Percentiles rank a stretch among this genome's conserved stretches.
These are phyloP conservation scores for Oryzias celebensis DNA, from an alignment of 2,113 vertebrate genomes.

Conservation along the genomic window DNA sequence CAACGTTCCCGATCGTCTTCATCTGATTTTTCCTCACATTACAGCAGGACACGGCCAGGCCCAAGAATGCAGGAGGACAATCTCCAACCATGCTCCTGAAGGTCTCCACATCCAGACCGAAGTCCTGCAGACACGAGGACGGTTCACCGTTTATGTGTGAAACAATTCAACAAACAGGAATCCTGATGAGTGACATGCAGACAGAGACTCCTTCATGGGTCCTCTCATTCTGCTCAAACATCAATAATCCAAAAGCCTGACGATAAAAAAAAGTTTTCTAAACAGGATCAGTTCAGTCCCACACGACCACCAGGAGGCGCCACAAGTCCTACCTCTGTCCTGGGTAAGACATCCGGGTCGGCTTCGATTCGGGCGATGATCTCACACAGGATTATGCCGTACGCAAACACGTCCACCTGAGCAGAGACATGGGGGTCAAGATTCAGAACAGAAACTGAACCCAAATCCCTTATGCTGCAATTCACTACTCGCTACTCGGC, in stretches of 20 bases:
- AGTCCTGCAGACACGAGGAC: conserved; percentile 78
- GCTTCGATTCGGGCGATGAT: conserved; percentile 91
- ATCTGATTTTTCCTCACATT: conserved; percentile 74
- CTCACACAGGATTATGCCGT: conserved; percentile 93
- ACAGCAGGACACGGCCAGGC: conserved; percentile 90
- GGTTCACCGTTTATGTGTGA: neutral
- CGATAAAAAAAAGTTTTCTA: too few relatives aligned
- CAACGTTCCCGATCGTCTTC: neutral
- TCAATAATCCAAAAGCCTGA: too few relatives aligned
- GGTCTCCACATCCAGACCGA: conserved; percentile 86
- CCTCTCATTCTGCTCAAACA: too few relatives aligned
- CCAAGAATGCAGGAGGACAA: conserved; percentile 84
- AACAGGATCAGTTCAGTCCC: too few relatives aligned
- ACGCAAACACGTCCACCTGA: conserved; percentile 86
- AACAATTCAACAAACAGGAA: neutral
- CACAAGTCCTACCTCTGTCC: conserved; percentile 82
- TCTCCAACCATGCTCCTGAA: conserved; percentile 87
- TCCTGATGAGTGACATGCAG: neutral
- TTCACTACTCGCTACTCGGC: too few relatives aligned
- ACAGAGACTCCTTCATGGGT: too few relatives aligned
- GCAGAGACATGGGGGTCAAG: neutral
- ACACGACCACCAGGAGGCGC: too few relatives aligned
- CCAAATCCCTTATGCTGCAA: too few relatives aligned
- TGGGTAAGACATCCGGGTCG: conserved; percentile 91
- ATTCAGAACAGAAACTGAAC: neutral